Evolutionary conservation across 1,140 invertebrate species (phyloP), one percentile per base, ranked within the genome.

Genomic region (Oncopeltus fasciatus): DNA sequence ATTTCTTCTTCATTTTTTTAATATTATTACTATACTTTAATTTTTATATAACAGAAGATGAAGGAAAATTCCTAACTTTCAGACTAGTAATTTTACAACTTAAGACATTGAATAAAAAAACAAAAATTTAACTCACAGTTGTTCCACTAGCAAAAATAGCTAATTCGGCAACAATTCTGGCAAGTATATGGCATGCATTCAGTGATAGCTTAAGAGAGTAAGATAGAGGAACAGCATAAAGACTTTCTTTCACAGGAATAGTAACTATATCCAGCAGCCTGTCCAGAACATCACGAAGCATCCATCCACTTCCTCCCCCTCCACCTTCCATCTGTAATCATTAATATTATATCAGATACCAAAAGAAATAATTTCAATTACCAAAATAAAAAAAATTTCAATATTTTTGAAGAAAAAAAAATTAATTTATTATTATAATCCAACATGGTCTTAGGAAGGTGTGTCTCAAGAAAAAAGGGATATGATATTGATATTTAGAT

Each of bases 111-210:
- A 43, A 43, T 43, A 24, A 18, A 49, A 20, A 9, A 9, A 18
- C 16, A 49, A 8, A 49, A 49, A 49, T 9, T 24, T 49, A 49
- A 20, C 56, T 57, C 76, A 81, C 76, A 72, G 83, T 81, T 64
- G 75, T 77, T 0, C 82, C 80, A 65, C 76, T 84, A 3, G 85
- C 85, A 68, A 89, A 86, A 59, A 86, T 84, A 0, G 92, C 85
- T 47, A 98, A 78, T 76, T 97, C 94, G 3, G 90, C 88, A 27
- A 96, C 80, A 0, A 95, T 83, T 51, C 90, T 80, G 0, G 87
- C 85, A 44, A 94, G 72, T 21, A 97, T 78, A 68, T 91, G 85
- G 71, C 91, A 95, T 67, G 90, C 89, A 73, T 88, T 87, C 61
- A 85, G 80, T 0, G 93, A 83, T 0, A 96, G 74, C 63, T 80